Evolutionary conservation across 2,888 invertebrate genomes (phyloP).

Genomic region (Serrognathus titanus): DNA sequence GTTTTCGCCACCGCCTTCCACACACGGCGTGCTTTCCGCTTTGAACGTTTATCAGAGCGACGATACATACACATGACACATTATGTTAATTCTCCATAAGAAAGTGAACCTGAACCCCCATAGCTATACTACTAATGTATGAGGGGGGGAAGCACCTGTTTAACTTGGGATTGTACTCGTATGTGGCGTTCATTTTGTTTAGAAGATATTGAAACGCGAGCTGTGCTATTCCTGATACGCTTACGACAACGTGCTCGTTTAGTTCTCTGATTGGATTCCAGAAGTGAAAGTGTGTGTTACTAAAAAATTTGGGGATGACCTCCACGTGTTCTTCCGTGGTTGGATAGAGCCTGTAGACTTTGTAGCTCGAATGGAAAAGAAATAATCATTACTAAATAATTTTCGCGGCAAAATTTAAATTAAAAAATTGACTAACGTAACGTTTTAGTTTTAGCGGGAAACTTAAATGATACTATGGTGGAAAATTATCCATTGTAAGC

Average conservation of each 20-base stretch:
- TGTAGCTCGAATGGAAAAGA: slow-evolving; percentile 3
- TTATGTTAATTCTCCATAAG: too few species aligned
- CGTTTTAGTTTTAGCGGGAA: too few species aligned
- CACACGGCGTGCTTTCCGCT: too few species aligned
- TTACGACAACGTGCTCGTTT: slow-evolving; percentile 15
- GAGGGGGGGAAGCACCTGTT: slow-evolving; percentile 47
- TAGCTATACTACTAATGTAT: too few species aligned
- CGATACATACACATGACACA: too few species aligned
- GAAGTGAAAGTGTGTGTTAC: slow-evolving; percentile 15
- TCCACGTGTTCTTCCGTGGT: slow-evolving; percentile 5
- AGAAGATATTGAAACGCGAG: slow-evolving; percentile 41
- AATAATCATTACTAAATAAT: too few species aligned
- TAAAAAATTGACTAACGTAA: too few species aligned
- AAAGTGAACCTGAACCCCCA: too few species aligned
- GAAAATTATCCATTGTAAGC: too few species aligned
- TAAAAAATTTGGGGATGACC: slow-evolving; percentile 20
- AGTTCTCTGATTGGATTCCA: slow-evolving; percentile 11
- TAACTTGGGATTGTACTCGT: slow-evolving; percentile 49
- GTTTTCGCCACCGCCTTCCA: too few species aligned
- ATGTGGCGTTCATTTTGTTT: slow-evolving; percentile 41
- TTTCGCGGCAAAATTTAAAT: neutral
- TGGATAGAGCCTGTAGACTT: slow-evolving; percentile 9
- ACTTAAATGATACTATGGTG: too few species aligned
- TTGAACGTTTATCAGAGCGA: too few species aligned
- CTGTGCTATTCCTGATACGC: slow-evolving; percentile 21